Base-by-base conservation (phyloP, 2,113 vertebrate genomes). In the Orycteropus afer region DNA sequence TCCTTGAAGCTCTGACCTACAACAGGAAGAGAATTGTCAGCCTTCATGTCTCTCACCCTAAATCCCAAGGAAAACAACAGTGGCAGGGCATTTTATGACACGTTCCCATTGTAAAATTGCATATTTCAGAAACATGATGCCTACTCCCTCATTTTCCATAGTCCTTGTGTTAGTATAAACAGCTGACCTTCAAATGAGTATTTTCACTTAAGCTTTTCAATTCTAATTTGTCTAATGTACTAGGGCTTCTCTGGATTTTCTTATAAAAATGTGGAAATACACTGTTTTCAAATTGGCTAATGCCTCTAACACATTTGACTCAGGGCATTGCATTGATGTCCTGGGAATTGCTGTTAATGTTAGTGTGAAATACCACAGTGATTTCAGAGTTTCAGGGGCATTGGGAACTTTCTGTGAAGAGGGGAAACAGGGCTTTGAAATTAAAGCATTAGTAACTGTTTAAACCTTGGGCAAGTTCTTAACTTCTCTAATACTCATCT, bases 1-100 rank as follows among this genome's bases (percentile, higher is more conserved):
- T 98, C 98, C 98, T 98, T 98, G 99, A 99, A 99, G 98, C 98
- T 98, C 98, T 99, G 99, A 99, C 99, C 99, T 99, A 98, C 97
- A 98, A 99, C 99, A 99, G 98, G 99, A 99, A 99, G 98, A 99
- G 98, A 98, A 99, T 98, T 98, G 98, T 99, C 98, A 98, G 98
- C 98, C 98, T 98, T 98, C 97, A 96, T 98, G 98, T 98, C 98
- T 98, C 98, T 98, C 98, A 97, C 98, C 98, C 98, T 97, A 98
- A 98, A 98, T 99, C 98, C 98, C 99, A 97, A 98, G 98, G 98
- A 98, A 99, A 98, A 98, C 98, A 98, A 99, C 99, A 99, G 98
- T 99, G 99, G 99, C 98, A 98, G 98, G 98, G 99, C 98, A 98
- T 98, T 98, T 98, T 98, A 98, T 98, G 98, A 98, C 98, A 98